phyloP scores from a whole-genome alignment of 2,113 vertebrate genomes.

The Neotoma lepida region DNA sequence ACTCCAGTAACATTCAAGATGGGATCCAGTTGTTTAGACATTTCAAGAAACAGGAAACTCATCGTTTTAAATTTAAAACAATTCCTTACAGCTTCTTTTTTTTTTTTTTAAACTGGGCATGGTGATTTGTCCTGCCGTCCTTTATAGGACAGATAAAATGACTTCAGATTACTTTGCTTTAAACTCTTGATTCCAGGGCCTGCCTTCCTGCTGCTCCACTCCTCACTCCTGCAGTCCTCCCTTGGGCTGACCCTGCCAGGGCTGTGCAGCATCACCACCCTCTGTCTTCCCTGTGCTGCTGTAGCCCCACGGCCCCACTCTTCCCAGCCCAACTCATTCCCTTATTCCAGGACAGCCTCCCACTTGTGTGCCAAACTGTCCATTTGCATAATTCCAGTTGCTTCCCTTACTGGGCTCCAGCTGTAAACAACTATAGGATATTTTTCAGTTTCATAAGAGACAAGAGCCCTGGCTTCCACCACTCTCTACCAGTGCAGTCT shows the following conservation, averaged over 20 bases:
- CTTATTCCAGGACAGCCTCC: slow-evolving; percentile 25
- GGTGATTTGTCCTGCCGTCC: neutral
- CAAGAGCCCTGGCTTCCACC: neutral
- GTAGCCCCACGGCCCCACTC: neutral
- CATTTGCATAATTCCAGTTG: slow-evolving; percentile 31
- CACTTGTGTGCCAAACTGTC: slow-evolving; percentile 25
- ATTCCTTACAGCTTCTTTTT: neutral
- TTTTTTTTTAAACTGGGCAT: neutral
- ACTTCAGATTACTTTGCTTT: neutral
- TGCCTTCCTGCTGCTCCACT: neutral
- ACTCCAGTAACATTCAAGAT: neutral
- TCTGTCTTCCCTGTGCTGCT: neutral
- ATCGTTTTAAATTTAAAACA: neutral
- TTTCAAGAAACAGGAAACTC: neutral
- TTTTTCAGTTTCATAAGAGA: slow-evolving; percentile 9
- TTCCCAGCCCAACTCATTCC: neutral
- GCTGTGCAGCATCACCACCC: fast-evolving
- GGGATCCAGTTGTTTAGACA: neutral
- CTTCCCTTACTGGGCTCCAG: slow-evolving; percentile 31
- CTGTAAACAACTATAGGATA: slow-evolving; percentile 50
- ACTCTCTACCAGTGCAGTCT: neutral
- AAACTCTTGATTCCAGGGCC: neutral
- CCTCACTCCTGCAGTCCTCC: neutral
- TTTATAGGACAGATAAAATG: neutral
- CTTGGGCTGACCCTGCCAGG: neutral